phyloP scores from a whole-genome alignment of 2,888 invertebrate genomes.

The Protophormia terraenovae region DNA sequence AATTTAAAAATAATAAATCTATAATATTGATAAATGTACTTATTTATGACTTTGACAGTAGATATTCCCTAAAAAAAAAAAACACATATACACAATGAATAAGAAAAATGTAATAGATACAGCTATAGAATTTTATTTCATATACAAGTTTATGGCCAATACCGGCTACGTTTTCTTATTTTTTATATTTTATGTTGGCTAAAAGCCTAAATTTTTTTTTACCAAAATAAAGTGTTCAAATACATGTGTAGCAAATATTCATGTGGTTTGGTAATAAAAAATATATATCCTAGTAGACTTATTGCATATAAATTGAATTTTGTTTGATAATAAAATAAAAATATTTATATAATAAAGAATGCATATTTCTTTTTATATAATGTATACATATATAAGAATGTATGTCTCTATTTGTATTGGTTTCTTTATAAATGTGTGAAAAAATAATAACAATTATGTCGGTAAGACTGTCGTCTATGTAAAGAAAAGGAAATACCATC shows the following conservation, averaged over 20 bases:
- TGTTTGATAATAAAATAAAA: constrained; percentile 52
- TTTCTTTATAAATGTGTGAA: constrained; percentile 13
- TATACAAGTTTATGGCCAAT: constrained; percentile 15
- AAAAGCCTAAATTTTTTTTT: constrained; percentile 49
- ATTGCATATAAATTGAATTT: constrained; percentile 71
- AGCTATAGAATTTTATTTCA: too few relatives aligned
- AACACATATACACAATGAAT: too few relatives aligned
- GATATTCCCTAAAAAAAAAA: neutral
- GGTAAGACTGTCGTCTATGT: neutral
- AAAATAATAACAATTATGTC: constrained; percentile 28
- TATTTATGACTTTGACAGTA: constrained; percentile 53
- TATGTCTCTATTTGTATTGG: neutral
- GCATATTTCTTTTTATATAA: neutral
- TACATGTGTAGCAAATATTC: neutral
- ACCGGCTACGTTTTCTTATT: neutral
- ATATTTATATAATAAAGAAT: neutral
- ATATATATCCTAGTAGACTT: constrained; percentile 20
- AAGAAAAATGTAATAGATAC: constrained; percentile 12
- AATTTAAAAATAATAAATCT: constrained; percentile 56
- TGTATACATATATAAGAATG: neutral
- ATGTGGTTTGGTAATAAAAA: constrained; percentile 19
- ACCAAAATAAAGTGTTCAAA: too few relatives aligned
- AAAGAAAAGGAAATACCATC: neutral
- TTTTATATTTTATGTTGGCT: constrained; percentile 7
- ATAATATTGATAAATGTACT: constrained; percentile 57